These are phyloP conservation scores for Lophius piscatorius DNA, from an alignment of 2,113 vertebrate genomes.

Conservation along the genomic window DNA sequence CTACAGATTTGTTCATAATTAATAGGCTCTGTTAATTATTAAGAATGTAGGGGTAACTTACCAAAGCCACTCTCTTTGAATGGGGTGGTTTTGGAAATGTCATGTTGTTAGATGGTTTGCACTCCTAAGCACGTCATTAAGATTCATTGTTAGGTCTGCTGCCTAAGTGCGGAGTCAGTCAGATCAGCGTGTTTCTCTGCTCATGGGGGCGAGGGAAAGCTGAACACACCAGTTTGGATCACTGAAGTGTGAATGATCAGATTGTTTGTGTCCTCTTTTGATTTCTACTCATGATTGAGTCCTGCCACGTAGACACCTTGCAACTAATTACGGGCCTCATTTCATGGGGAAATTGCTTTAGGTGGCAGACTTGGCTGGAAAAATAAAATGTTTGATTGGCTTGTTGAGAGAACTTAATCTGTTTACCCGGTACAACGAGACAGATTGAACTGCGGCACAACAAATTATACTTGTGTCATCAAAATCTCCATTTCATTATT, in stretches of 20 bases:
- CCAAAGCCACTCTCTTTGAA: conserved; percentile 43
- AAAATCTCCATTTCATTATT: conserved; percentile 72
- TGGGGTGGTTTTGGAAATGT: conserved; percentile 18
- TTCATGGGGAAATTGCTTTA: conserved; percentile 10
- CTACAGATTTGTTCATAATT: conserved; percentile 77
- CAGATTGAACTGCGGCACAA: conserved; percentile 29
- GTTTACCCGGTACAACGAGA: conserved; percentile 25
- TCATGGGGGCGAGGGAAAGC: conserved; percentile 10
- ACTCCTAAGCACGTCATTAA: conserved; percentile 48
- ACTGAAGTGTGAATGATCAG: conserved; percentile 43
- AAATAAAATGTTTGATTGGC: conserved; percentile 43
- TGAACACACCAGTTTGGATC: conserved; percentile 5
- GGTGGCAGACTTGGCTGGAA: conserved; percentile 29
- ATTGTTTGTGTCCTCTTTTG: conserved; percentile 53
- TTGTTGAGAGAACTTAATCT: conserved; percentile 42
- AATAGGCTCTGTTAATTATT: conserved; percentile 74
- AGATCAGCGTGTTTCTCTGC: conserved; percentile 37
- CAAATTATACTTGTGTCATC: conserved; percentile 69
- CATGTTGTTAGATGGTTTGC: conserved; percentile 40
- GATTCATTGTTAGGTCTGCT: conserved; percentile 49
- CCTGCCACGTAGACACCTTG: conserved; percentile 27
- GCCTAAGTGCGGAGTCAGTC: conserved; percentile 40
- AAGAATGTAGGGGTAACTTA: conserved; percentile 50
- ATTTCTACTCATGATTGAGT: conserved; percentile 26
- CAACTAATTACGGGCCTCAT: conserved; percentile 5